phyloP scores from a whole-genome alignment of 2,888 invertebrate species.

The Cheilosia grossa region DNA sequence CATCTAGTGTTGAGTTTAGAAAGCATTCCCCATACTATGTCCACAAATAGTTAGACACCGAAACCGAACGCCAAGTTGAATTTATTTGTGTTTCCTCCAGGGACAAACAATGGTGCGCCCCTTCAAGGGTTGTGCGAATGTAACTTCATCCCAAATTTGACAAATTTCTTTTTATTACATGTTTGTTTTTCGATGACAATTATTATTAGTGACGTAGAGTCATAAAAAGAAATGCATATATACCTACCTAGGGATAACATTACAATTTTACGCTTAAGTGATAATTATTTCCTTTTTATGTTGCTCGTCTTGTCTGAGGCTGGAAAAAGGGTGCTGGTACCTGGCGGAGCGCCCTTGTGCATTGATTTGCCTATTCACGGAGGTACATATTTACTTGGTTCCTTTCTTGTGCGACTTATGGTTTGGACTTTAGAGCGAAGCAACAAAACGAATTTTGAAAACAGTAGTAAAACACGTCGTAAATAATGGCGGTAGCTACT shows the following conservation, averaged over 20 bases:
- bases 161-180: constrained; percentile 63
- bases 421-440: constrained; percentile 23
- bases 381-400: constrained; percentile 2
- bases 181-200: constrained; percentile 69
- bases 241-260: constrained; percentile 75
- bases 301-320: constrained; percentile 49
- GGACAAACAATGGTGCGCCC: constrained; percentile 25
- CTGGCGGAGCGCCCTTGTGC: constrained; percentile 48
- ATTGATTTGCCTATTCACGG: constrained; percentile 48
- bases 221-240: constrained; percentile 35
- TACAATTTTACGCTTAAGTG: constrained; percentile 81
- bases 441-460: constrained; percentile 56
- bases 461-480: constrained; percentile 81
- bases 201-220: constrained; percentile 45
- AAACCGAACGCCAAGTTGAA: constrained; percentile 42
- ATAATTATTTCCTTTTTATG: constrained; percentile 81
- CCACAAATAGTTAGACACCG: constrained; percentile 46
- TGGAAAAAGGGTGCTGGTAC: constrained; percentile 34
- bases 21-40: constrained; percentile 29
- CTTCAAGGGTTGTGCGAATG: constrained; percentile 23
- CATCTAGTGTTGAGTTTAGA: constrained; percentile 80
- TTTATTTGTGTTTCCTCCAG: constrained; percentile 25
- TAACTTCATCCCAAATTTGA: constrained; percentile 16
- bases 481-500: constrained; percentile 77
- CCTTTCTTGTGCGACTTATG: neutral